phyloP scores from a whole-genome alignment of 2,888 invertebrate genomes.

The Dromius quadrimaculatus region DNA sequence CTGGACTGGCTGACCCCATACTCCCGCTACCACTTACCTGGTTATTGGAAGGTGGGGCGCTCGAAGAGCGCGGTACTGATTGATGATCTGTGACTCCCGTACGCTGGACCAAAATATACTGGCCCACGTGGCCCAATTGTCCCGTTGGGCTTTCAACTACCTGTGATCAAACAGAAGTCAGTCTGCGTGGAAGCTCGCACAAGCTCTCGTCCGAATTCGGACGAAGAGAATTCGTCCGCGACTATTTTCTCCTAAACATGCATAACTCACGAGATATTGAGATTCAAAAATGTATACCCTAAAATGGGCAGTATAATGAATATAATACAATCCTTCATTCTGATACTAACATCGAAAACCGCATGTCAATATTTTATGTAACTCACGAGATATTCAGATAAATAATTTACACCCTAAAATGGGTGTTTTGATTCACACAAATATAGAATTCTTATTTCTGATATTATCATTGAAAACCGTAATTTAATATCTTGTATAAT shows the following conservation, averaged over 20 bases:
- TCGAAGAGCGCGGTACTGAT: slow-evolving; percentile 84
- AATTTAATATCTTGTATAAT: no score
- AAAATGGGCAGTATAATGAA: no score
- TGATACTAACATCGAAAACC: no score
- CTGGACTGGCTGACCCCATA: slow-evolving; percentile 53
- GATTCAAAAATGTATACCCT: no score
- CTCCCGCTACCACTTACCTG: slow-evolving; percentile 56
- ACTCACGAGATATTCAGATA: no score
- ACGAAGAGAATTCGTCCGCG: slow-evolving; percentile 25
- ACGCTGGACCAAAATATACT: slow-evolving; percentile 85
- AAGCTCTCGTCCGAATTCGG: slow-evolving; percentile 21
- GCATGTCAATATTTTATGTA: no score
- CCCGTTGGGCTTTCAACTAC: slow-evolving; percentile 72
- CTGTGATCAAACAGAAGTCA: slow-evolving; percentile 62
- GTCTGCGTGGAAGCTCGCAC: slow-evolving; percentile 39
- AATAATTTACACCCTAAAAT: no score
- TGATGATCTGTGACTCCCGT: slow-evolving; percentile 74
- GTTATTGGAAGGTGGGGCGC: slow-evolving; percentile 80
- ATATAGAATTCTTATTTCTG: no score
- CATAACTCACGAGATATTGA: no score
- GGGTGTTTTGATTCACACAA: no score
- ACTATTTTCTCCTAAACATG: slow-evolving; percentile 17
- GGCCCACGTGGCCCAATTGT: slow-evolving; percentile 75
- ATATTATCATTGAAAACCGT: no score
- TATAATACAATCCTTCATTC: no score